Evolutionary conservation across 2,797 vertebrate species (phyloP).

Genomic region (Austrolebias charrua): DNA sequence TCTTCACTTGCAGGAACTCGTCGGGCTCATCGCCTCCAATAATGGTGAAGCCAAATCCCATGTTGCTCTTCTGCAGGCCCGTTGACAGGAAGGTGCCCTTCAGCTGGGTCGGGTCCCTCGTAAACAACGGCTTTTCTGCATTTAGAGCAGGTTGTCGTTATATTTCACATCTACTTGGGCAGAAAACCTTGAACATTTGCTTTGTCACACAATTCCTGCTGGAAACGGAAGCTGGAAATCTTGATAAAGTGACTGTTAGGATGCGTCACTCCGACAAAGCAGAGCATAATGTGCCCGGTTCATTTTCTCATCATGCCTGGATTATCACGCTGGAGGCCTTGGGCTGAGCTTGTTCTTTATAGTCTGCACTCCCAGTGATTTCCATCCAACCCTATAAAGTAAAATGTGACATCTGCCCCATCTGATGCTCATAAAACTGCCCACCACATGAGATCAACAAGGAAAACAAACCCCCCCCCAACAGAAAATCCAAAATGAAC

Average conservation of each 20-base stretch:
- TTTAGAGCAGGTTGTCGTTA: conserved; percentile 32
- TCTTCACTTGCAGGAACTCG: conserved; percentile 99
- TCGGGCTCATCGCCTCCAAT: conserved; percentile 98
- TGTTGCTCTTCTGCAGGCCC: conserved; percentile 97
- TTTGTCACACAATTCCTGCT: neutral
- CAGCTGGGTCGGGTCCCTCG: conserved; percentile 95
- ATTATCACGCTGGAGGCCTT: conserved; percentile 45
- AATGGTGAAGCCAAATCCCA: conserved; percentile 99
- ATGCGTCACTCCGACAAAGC: conserved; percentile 43
- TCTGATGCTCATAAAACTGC: conserved; percentile 34
- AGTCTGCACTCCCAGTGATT: conserved; percentile 33
- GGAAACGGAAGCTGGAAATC: neutral
- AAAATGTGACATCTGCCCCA: conserved; percentile 45
- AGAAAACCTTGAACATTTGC: neutral
- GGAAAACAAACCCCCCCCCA: neutral
- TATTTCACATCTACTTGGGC: neutral
- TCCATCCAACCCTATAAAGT: conserved; percentile 42
- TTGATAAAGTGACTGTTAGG: conserved; percentile 29
- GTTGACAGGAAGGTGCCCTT: conserved; percentile 97
- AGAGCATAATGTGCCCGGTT: conserved; percentile 35
- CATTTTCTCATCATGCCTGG: conserved; percentile 36
- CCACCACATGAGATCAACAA: neutral
- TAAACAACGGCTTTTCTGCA: conserved; percentile 96
- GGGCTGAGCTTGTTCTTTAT: conserved; percentile 55
- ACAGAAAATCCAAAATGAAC: conserved; percentile 2